These are phyloP conservation scores for Rhamnusium bicolor DNA, from an alignment of 2,888 invertebrate genomes.

Conservation along the genomic window DNA sequence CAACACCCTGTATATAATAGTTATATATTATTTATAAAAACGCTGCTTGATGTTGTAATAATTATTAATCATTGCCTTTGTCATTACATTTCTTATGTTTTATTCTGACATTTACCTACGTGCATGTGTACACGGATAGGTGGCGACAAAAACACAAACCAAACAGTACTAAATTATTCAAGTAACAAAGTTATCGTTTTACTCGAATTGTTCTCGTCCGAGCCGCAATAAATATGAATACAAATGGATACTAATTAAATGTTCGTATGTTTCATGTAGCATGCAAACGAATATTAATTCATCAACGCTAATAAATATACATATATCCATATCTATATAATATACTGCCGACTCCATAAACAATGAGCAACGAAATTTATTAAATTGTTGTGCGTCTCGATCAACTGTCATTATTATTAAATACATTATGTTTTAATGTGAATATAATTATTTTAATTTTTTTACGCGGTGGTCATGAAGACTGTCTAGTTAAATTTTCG, in stretches of 20 bases:
- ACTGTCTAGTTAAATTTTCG: constrained; percentile 30
- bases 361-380: constrained; percentile 35
- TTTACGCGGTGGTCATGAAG: constrained; percentile 41
- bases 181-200: constrained; percentile 45
- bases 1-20: too few species aligned
- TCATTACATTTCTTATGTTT: background rate
- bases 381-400: constrained; percentile 34
- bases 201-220: constrained; percentile 42
- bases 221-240: constrained; percentile 44
- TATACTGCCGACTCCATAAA: constrained; percentile 1
- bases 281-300: constrained; percentile 46
- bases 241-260: constrained; percentile 48
- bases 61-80: too few species aligned
- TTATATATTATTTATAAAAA: too few species aligned
- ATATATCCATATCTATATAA: background rate
- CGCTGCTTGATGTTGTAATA: too few species aligned
- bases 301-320: background rate
- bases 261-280: constrained; percentile 46
- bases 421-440: constrained; percentile 32
- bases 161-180: constrained; percentile 55
- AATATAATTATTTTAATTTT: constrained; percentile 42
- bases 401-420: constrained; percentile 45
- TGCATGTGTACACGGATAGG: background rate
- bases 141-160: constrained; percentile 48
- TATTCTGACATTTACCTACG: constrained; percentile 1